phyloP scores from a whole-genome alignment of 2,113 vertebrate genomes.

The Chelonoidis abingdonii region DNA sequence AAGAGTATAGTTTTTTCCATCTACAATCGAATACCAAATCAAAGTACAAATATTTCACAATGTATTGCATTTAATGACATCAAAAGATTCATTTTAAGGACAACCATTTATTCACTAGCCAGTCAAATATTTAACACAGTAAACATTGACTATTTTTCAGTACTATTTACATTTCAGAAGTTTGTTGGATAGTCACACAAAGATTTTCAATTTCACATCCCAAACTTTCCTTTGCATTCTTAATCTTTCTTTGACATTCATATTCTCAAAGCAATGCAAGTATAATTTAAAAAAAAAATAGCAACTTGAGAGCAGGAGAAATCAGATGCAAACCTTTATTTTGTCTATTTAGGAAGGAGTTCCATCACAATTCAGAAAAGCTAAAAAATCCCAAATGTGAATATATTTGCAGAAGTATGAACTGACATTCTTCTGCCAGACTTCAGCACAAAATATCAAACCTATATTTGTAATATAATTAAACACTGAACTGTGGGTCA shows the following conservation, averaged over 20 bases:
- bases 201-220: not conserved
- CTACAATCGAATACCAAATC: not conserved
- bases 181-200: not conserved
- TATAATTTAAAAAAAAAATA: rapidly evolving
- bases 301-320: not conserved
- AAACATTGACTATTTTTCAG: constrained; percentile 10
- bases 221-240: not conserved
- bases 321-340: not conserved
- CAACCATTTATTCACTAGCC: not conserved
- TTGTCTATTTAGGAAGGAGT: not conserved
- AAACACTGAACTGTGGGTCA: not conserved
- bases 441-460: not conserved
- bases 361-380: rapidly evolving
- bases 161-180: not conserved
- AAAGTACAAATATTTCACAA: constrained; percentile 57
- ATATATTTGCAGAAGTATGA: not conserved
- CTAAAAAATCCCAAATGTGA: not conserved
- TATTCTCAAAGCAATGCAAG: not conserved
- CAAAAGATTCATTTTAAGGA: constrained; percentile 11
- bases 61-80: not conserved
- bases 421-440: not conserved
- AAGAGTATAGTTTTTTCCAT: not conserved
- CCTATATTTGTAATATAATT: not conserved
- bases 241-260: not conserved
- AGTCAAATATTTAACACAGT: constrained; percentile 21